Evolutionary conservation across 2,113 vertebrate genomes (phyloP).

Genomic region (Sciurus niger): DNA sequence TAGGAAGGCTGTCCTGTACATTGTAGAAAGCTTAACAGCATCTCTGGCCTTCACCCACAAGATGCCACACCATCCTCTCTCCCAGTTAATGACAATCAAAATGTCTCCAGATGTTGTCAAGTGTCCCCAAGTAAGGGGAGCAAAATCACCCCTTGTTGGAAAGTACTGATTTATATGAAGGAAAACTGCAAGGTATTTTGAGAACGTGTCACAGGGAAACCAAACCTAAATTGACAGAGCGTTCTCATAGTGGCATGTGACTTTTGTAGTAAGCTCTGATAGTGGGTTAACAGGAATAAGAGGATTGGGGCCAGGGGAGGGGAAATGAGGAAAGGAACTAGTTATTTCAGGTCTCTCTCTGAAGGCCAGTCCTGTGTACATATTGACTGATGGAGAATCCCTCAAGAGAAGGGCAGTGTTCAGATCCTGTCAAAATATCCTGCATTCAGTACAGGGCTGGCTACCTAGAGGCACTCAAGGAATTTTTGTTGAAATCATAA

Average conservation of each 20-base stretch:
- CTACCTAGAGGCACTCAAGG: background rate
- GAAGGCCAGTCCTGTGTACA: background rate
- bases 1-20: background rate
- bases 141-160: background rate
- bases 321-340: background rate
- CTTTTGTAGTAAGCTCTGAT: background rate
- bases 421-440: background rate
- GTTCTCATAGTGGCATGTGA: background rate
- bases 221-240: background rate
- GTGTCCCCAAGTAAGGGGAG: background rate
- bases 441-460: background rate
- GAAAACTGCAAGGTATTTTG: background rate
- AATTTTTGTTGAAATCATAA: background rate
- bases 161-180: background rate
- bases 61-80: background rate
- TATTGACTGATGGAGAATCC: background rate
- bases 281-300: background rate
- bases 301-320: fast-evolving
- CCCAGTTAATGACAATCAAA: background rate
- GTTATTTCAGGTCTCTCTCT: background rate
- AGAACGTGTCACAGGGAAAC: background rate
- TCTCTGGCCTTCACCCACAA: background rate
- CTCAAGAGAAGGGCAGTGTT: background rate
- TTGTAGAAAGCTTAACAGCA: background rate
- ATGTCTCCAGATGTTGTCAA: background rate